A percentile compares a stretch with the other conserved stretches of the same genome.
These are phyloP conservation scores for Nothobranchius kuhntae DNA, from an alignment of 2,113 vertebrate species.

Conservation along the genomic window DNA sequence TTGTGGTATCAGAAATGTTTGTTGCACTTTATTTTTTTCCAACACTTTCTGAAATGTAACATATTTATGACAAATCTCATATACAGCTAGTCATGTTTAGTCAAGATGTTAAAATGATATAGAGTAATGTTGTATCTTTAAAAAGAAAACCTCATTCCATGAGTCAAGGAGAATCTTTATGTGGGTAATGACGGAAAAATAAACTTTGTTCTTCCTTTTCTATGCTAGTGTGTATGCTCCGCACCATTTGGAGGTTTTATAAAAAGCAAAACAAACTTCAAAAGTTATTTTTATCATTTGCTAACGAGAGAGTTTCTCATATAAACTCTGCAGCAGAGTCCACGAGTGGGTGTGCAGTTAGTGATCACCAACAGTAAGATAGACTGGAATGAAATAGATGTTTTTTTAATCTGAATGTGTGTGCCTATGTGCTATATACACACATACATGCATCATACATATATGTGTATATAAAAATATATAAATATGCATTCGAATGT, in stretches of 20 bases:
- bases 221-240: slow-evolving; percentile 54
- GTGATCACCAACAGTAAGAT: slow-evolving; percentile 27
- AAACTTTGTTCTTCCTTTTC: slow-evolving; percentile 70
- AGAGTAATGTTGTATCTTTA: slow-evolving; percentile 64
- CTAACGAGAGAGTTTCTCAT: slow-evolving; percentile 37
- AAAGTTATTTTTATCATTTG: slow-evolving; percentile 57
- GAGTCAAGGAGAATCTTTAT: slow-evolving; percentile 46
- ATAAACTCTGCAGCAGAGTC: slow-evolving; percentile 41
- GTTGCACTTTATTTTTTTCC: slow-evolving; percentile 64
- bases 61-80: slow-evolving; percentile 67
- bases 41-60: slow-evolving; percentile 60
- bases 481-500: slow-evolving; percentile 49
- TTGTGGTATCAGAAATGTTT: slow-evolving; percentile 46
- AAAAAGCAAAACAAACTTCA: slow-evolving; percentile 37
- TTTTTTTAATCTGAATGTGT: slow-evolving; percentile 55
- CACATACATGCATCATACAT: slow-evolving; percentile 10
- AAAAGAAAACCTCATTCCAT: slow-evolving; percentile 30
- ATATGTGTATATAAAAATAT: slow-evolving; percentile 5
- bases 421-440: slow-evolving; percentile 42
- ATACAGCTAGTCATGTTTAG: slow-evolving; percentile 66
- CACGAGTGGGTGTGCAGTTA: slow-evolving; percentile 32
- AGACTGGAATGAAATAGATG: slow-evolving; percentile 34
- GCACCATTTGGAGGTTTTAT: slow-evolving; percentile 58
- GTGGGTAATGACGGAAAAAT: slow-evolving; percentile 14
- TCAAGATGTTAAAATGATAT: slow-evolving; percentile 61